Evolutionary conservation across 2,888 invertebrate genomes (phyloP).

Genomic region (Papilio demoleus): DNA sequence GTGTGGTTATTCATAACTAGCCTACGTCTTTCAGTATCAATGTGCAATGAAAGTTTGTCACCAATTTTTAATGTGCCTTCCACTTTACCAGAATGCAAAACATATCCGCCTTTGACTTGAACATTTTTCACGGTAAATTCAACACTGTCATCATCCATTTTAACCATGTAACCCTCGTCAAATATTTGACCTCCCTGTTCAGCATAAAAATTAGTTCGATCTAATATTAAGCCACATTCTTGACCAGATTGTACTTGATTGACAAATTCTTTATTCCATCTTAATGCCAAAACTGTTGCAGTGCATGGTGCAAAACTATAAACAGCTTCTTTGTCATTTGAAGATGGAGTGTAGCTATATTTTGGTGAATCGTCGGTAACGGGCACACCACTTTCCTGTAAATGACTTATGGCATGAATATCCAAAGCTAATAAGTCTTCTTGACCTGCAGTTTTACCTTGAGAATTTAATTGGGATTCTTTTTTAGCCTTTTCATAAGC

Average conservation of each 20-base stretch:
- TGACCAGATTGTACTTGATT: slow-evolving; percentile 91
- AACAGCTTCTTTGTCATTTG: slow-evolving; percentile 86
- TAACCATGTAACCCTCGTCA: slow-evolving; percentile 96
- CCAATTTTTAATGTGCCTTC: slow-evolving; percentile 93
- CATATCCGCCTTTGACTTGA: slow-evolving; percentile 97
- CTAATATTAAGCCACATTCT: slow-evolving; percentile 95
- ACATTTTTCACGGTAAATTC: slow-evolving; percentile 97
- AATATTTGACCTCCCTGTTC: slow-evolving; percentile 99
- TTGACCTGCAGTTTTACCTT: slow-evolving; percentile 91
- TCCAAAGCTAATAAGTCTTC: slow-evolving; percentile 95
- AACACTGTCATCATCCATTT: slow-evolving; percentile 91
- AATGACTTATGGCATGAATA: slow-evolving; percentile 96
- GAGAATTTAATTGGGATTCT: slow-evolving; percentile 93
- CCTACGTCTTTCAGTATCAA: slow-evolving; percentile 93
- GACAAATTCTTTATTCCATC: slow-evolving; percentile 93
- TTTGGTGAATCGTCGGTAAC: slow-evolving; percentile 96
- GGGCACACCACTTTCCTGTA: slow-evolving; percentile 90
- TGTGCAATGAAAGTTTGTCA: slow-evolving; percentile 90
- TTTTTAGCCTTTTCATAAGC: slow-evolving; percentile 97
- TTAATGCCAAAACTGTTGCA: slow-evolving; percentile 91
- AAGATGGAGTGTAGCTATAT: slow-evolving; percentile 91
- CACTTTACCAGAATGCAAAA: slow-evolving; percentile 95
- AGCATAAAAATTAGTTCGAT: slow-evolving; percentile 98
- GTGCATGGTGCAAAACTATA: slow-evolving; percentile 90
- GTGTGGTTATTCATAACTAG: slow-evolving; percentile 99